Conservation (phyloP, 2,888 invertebrate genomes). For the Cancer borealis region DNA sequence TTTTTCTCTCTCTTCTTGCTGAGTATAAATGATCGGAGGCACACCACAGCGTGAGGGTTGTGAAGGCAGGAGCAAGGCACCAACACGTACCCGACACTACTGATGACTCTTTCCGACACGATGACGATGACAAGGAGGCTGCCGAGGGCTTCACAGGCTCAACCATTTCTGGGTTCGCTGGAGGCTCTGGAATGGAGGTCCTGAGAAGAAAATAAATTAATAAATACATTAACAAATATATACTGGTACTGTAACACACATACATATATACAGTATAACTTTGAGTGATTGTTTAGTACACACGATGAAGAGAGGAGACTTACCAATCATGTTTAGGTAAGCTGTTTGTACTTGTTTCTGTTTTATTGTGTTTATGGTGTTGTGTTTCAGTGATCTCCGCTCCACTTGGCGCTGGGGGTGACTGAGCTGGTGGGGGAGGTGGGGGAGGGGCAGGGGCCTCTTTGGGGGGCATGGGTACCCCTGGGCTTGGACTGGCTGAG, state of each 20-base stretch:
- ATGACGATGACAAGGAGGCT: background rate
- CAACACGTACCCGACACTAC: slow-evolving; percentile 69
- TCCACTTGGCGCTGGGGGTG: slow-evolving; percentile 50
- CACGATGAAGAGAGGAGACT: background rate
- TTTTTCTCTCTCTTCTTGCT: slow-evolving; percentile 68
- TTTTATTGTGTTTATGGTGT: background rate
- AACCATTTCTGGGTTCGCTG: slow-evolving; percentile 27
- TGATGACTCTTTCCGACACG: slow-evolving; percentile 51
- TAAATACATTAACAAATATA: background rate
- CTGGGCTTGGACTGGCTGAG: slow-evolving; percentile 59
- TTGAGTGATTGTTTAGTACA: background rate
- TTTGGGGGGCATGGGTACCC: slow-evolving; percentile 67
- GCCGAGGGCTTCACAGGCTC: slow-evolving; percentile 28
- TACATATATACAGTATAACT: background rate
- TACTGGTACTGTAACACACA: background rate
- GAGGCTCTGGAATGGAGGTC: slow-evolving; percentile 64
- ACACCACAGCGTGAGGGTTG: slow-evolving; percentile 68
- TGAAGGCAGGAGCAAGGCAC: slow-evolving; percentile 2
- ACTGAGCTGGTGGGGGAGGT: slow-evolving; percentile 63
- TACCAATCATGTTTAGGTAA: slow-evolving; percentile 58
- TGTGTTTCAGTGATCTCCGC: slow-evolving; percentile 24
- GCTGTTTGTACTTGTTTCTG: slow-evolving; percentile 26
- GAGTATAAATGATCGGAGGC: slow-evolving; percentile 66
- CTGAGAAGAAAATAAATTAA: slow-evolving; percentile 43
- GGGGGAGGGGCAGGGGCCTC: slow-evolving; percentile 68